Base-by-base conservation (phyloP, 2,113 vertebrate genomes). In the Apodemus speciosus region DNA sequence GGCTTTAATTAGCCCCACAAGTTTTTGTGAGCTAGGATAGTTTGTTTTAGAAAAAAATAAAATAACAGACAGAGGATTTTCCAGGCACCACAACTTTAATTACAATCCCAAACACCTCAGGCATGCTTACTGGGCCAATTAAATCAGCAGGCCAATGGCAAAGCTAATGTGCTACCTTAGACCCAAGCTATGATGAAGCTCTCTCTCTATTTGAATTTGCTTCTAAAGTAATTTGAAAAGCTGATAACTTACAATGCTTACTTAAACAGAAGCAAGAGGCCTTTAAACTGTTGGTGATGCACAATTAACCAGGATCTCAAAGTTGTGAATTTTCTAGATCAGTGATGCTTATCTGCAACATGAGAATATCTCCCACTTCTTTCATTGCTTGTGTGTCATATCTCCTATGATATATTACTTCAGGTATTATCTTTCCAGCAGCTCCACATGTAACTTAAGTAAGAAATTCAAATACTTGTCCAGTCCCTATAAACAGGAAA, bases 1-100 rank as follows among this genome's bases (percentile, higher is more conserved):
- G 95, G 95, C 95, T 97, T 96, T 97, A 98, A 98, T 98, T 98
- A 98, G 91, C 43, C 93, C 92, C 97, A 96, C 75, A 96, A 97
- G 95, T 96, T 97, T 81, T 97, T 73, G 95, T 96, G 96, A 97
- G 83, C 91, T 96, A 91, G 96, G 83, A 95, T 88, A 96, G 58
- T 97, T 98, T 96, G 96, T 96, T 97, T 96, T 97, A 97, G 89
- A 90, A 97, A 96, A 96, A 94, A 96, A 86, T 95, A 60, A 96
- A 95, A 92, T 89, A 95, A 95, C 85, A 95, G 91, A 96, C 60
- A n/a, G 87, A 90, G 0, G 64, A 96, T 97, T 97, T 97, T 96
- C 85, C 91, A 97, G 88, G 84, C 64, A 10, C 81, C 86, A 85
- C 62, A 96, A 93, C 85, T 96, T 98, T 98, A 98, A 98, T 98